Conservation (phyloP, 2,797 vertebrate genomes). For the Anguilla megastoma region DNA sequence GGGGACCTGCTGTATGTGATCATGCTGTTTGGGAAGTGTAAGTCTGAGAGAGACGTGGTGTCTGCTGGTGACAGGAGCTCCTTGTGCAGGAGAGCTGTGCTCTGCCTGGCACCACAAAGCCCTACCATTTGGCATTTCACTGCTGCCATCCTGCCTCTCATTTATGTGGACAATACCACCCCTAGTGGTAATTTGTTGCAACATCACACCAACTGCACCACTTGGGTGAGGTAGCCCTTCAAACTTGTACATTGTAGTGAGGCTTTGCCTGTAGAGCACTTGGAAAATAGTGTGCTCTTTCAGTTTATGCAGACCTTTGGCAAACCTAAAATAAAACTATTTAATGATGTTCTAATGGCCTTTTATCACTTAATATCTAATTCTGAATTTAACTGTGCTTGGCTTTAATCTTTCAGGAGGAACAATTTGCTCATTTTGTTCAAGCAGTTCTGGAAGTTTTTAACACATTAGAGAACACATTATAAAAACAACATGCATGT, state of each 20-base stretch:
- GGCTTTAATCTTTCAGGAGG: not conserved
- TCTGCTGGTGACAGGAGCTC: conserved; percentile 55
- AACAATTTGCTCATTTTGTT: not conserved
- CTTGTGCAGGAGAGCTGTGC: conserved; percentile 57
- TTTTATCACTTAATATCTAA: not conserved
- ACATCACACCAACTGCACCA: not conserved
- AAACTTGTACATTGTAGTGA: not conserved
- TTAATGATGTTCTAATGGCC: not conserved
- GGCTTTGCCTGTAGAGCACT: not conserved
- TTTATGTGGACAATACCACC: conserved; percentile 42
- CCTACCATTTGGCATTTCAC: conserved; percentile 28
- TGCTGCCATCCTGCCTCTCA: not conserved
- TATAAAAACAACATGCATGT: not conserved
- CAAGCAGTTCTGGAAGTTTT: not conserved
- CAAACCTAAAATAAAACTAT: not conserved
- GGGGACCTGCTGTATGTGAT: conserved; percentile 35
- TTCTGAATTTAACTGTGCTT: not conserved
- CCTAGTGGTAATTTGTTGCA: conserved; percentile 45
- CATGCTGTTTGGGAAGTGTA: conserved; percentile 25
- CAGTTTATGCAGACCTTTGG: not conserved
- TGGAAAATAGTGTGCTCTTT: not conserved
- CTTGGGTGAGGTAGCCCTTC: not conserved
- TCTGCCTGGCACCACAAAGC: conserved; percentile 62
- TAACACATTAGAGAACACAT: not conserved
- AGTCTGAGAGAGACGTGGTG: conserved; percentile 32